Conservation (phyloP, 2,113 vertebrate genomes). For the Grallaria varia region DNA sequence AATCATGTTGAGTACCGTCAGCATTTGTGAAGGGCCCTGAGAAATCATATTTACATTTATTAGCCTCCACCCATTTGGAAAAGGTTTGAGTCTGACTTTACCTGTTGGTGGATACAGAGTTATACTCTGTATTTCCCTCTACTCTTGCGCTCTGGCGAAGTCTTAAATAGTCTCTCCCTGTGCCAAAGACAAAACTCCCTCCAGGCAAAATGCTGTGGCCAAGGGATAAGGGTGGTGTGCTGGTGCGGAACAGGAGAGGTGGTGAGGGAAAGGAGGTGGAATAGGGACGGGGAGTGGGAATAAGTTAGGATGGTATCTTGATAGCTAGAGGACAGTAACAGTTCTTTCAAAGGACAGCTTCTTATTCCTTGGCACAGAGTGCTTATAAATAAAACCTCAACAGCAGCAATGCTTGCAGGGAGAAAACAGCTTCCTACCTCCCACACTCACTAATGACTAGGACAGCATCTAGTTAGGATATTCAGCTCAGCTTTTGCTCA, state of each 20-base stretch:
- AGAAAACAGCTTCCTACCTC: background rate
- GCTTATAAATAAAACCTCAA: constrained; percentile 14
- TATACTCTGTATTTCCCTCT: background rate
- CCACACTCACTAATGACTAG: constrained; percentile 6
- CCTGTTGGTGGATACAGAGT: background rate
- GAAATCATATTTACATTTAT: background rate
- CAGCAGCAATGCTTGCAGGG: background rate
- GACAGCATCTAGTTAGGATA: constrained; percentile 30
- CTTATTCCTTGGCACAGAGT: background rate
- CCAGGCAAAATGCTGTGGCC: background rate
- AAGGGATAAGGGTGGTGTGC: background rate
- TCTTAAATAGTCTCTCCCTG: background rate
- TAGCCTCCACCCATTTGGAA: background rate
- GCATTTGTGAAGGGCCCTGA: background rate
- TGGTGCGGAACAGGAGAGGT: background rate
- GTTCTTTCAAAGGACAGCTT: background rate
- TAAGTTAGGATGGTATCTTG: background rate
- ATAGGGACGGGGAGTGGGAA: fast-evolving
- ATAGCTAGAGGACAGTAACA: background rate
- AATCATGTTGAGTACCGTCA: background rate
- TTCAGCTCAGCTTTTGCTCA: background rate
- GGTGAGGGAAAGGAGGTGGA: too few relatives aligned
- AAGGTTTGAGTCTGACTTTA: background rate
- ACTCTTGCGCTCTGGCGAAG: background rate
- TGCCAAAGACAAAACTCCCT: background rate